Conservation (phyloP, 2,888 invertebrate genomes). For the Aleiodes leptofemur region DNA sequence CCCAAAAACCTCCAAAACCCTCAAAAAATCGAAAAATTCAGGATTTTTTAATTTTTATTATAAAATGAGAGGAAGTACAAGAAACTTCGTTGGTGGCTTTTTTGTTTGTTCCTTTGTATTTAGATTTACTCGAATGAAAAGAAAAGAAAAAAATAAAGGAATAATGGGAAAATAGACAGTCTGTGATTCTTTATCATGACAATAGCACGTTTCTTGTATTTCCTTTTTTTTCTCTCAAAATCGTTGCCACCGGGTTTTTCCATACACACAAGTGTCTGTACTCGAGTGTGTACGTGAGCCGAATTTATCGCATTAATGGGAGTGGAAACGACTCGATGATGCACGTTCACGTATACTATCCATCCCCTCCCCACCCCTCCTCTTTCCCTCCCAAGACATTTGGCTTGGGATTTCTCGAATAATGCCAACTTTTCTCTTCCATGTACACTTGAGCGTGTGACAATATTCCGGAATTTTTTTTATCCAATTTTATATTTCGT, state of each 20-base stretch:
- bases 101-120: background rate
- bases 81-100: constrained; percentile 22
- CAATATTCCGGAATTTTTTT: constrained; percentile 17
- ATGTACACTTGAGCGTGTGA: constrained; percentile 8
- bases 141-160: background rate
- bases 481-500: constrained; percentile 22
- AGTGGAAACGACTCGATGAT: constrained; percentile 31
- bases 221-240: constrained; percentile 4
- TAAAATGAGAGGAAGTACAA: background rate
- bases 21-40: no score
- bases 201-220: constrained; percentile 10
- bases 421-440: constrained; percentile 21
- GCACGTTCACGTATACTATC: constrained; percentile 21
- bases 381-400: background rate
- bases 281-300: constrained; percentile 22
- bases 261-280: constrained; percentile 11
- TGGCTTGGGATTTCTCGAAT: constrained; percentile 2
- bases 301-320: constrained; percentile 35
- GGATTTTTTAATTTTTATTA: background rate
- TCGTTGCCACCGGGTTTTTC: constrained; percentile 22
- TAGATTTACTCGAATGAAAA: background rate
- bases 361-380: background rate
- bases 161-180: constrained; percentile 25
- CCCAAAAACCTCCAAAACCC: no score
- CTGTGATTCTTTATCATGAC: constrained; percentile 32